Evolutionary conservation across 2,888 invertebrate genomes (phyloP), one percentile per base, ranked within the genome.

Genomic region (Pogonocherus hispidulus): DNA sequence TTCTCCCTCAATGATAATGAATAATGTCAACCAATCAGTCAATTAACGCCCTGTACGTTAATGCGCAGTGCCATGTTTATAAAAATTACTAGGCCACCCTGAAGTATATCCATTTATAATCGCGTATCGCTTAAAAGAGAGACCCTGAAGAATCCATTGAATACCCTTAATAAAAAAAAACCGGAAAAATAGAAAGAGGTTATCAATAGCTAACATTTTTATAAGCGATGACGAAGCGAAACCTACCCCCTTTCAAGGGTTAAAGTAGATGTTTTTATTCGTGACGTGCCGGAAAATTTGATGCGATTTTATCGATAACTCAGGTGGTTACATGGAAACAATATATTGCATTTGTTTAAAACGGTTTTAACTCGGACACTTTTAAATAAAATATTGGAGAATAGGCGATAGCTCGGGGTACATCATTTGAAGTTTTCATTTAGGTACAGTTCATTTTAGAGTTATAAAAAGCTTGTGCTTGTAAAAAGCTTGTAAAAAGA

Each of bases 201-300:
- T 37, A 51, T 62, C 51, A 37, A 51, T 62, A 51, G 20, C 35
- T 49, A 51, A 41, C 37, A 51, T 37, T 35, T 62, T 51, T 32
- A 35, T 18, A 37, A n/a, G 62, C 37, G 62, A 62, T 62, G 62
- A 62, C 62, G 32, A 20, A 22, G 62, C 62, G 37, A 16, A 59
- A 51, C n/a, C 22, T 37, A 62, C 20, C 62, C 62, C 62, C 62
- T 51, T 16, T 14, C 22, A 6, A 19, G 32, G 51, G 5, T 37
- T 51, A 51, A 62, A 62, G 51, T 62, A 16, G 49, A 62, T 62
- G 62, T 62, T 51, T 62, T 62, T 62, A 62, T 62, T 37, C 62
- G 51, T 51, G 62, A 37, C 51, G 46, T 35, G 37, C 27, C 37
- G 20, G 55, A 55, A 55, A 55, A 55, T 55, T 55, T 55, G 55